Percentiles rank a stretch among this genome's conserved stretches.
Evolutionary conservation across 2,113 vertebrate genomes (phyloP).

Genomic region (Hypomesus transpacificus): DNA sequence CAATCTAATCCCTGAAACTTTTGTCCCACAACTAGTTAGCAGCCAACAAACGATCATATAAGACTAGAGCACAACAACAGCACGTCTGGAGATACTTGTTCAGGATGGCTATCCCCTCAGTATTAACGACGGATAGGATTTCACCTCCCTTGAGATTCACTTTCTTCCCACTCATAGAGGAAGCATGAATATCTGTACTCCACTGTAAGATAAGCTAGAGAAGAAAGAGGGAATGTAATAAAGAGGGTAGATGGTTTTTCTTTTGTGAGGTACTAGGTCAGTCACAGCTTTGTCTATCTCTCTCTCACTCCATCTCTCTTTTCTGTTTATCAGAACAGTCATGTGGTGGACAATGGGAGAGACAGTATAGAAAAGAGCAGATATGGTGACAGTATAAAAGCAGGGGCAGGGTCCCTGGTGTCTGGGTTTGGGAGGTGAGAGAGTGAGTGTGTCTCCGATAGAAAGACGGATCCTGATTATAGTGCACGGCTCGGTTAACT

Average conservation of each 20-base stretch:
- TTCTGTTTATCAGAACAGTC: too few relatives aligned
- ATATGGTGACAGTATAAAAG: conserved; percentile 63
- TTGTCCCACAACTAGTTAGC: conserved; percentile 18
- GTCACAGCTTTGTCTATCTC: conserved; percentile 31
- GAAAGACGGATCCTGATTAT: neutral
- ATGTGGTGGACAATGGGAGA: conserved; percentile 27
- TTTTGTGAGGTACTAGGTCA: conserved; percentile 62
- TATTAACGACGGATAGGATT: conserved; percentile 42
- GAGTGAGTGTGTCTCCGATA: conserved; percentile 26
- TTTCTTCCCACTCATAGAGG: conserved; percentile 34
- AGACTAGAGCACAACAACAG: conserved; percentile 39
- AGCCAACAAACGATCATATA: neutral
- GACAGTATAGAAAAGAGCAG: conserved; percentile 45
- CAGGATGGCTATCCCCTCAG: conserved; percentile 21
- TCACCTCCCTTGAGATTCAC: conserved; percentile 40
- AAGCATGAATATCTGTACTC: conserved; percentile 48
- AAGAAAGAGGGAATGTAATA: conserved; percentile 34
- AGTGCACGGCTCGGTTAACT: too few relatives aligned
- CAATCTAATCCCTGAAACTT: conserved; percentile 12
- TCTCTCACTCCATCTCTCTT: neutral
- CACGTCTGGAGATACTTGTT: conserved; percentile 22
- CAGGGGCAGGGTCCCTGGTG: conserved; percentile 24
- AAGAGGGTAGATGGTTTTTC: conserved; percentile 18
- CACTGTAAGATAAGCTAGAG: conserved; percentile 21
- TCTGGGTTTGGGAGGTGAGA: conserved; percentile 24